These are phyloP conservation scores for Drosophila pseudoobscura DNA, from an alignment of 1,140 invertebrate species.

Conservation along the genomic window DNA sequence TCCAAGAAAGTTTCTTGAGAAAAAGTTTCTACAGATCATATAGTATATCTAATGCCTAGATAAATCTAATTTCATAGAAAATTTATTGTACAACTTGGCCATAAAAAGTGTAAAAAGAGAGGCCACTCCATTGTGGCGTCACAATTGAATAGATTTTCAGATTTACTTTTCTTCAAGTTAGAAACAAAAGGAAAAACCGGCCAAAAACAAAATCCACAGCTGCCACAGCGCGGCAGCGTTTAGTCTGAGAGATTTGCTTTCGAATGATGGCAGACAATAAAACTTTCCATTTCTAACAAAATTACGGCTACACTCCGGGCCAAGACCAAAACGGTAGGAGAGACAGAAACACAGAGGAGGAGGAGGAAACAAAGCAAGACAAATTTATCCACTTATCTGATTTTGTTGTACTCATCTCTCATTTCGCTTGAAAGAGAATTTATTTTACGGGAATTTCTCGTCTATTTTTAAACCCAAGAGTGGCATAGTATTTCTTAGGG, in stretches of 20 bases:
- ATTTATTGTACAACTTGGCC: constrained; percentile 45
- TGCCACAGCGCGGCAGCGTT: constrained; percentile 47
- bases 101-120: constrained; percentile 16
- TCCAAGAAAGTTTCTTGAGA: constrained; percentile 26
- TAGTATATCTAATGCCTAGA: constrained; percentile 43
- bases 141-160: constrained; percentile 71
- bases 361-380: constrained; percentile 56
- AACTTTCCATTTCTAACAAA: constrained; percentile 79
- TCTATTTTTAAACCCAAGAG: not conserved
- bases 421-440: constrained; percentile 21
- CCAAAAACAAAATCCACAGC: constrained; percentile 28
- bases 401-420: constrained; percentile 26
- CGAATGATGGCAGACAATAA: constrained; percentile 67
- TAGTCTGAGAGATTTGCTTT: constrained; percentile 71
- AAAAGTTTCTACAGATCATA: constrained; percentile 9
- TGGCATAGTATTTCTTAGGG: too few species aligned
- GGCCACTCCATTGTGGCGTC: constrained; percentile 35
- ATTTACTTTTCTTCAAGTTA: constrained; percentile 57
- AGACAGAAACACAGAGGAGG: constrained; percentile 2
- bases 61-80: constrained; percentile 45
- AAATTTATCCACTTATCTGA: constrained; percentile 71
- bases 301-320: constrained; percentile 44
- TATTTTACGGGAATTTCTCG: constrained; percentile 40
- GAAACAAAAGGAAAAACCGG: constrained; percentile 52
- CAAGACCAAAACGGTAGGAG: too few species aligned